Evolutionary conservation across 2,113 vertebrate species (phyloP).

Genomic region (Daubentonia madagascariensis): DNA sequence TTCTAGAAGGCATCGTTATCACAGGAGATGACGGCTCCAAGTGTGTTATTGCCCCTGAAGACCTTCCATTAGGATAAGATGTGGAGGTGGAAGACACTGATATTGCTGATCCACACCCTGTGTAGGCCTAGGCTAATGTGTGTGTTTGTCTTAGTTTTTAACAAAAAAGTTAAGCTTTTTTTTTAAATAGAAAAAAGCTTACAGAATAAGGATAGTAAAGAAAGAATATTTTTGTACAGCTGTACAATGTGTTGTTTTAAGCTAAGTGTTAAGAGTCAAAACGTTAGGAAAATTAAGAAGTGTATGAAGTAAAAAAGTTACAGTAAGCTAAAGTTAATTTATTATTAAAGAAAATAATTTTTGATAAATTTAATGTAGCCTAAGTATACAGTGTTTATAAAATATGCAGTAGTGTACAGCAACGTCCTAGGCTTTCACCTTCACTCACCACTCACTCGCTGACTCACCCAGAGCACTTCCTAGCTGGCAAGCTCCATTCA

Average conservation of each 20-base stretch:
- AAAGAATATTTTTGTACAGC: background rate
- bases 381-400: background rate
- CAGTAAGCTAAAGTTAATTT: too few relatives aligned
- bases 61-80: background rate
- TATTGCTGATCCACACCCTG: background rate
- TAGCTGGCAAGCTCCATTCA: background rate
- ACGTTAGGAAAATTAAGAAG: too few relatives aligned
- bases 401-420: background rate
- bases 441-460: background rate
- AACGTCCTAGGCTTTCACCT: background rate
- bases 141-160: background rate
- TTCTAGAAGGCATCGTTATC: too few relatives aligned
- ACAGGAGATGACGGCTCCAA: too few relatives aligned
- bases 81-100: background rate
- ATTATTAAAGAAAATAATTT: background rate
- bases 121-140: background rate
- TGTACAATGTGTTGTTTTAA: background rate
- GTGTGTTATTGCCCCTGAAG: too few relatives aligned
- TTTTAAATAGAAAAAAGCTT: background rate
- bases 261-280: background rate
- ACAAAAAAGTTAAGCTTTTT: background rate
- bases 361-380: background rate
- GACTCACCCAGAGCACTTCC: background rate
- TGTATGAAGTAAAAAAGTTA: too few relatives aligned
- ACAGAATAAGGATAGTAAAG: background rate